A percentile compares a stretch with the other conserved stretches of the same genome.
Conservation (phyloP, 2,888 invertebrate genomes). For the Notodonta ziczac region DNA sequence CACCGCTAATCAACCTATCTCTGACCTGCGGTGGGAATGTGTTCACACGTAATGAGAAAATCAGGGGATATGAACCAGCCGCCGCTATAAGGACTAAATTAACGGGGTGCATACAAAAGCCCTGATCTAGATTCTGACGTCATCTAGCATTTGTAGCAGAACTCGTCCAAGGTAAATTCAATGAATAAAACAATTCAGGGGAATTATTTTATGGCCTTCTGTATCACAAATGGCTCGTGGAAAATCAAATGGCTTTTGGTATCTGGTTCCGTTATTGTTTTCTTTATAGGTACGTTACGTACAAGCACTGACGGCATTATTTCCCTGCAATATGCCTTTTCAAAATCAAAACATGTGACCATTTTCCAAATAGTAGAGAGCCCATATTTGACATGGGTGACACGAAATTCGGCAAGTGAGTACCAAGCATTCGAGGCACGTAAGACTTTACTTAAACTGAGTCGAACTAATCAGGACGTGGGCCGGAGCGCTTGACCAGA, state of each 20-base stretch:
- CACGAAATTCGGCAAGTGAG: slow-evolving; percentile 29
- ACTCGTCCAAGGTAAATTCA: slow-evolving; percentile 12
- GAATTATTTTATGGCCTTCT: neutral
- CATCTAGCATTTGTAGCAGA: slow-evolving; percentile 11
- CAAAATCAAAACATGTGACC: no score
- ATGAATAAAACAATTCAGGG: slow-evolving; percentile 10
- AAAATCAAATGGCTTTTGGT: no score
- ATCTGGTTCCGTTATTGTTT: no score
- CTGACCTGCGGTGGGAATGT: slow-evolving; percentile 54
- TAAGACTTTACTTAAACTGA: slow-evolving; percentile 35
- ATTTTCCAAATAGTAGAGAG: no score
- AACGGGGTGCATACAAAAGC: slow-evolving; percentile 17
- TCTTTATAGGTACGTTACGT: no score
- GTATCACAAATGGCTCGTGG: no score
- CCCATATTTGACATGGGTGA: neutral
- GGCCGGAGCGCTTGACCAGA: slow-evolving; percentile 25
- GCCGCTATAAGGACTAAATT: slow-evolving; percentile 23
- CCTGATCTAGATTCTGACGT: slow-evolving; percentile 28
- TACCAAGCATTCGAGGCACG: slow-evolving; percentile 47
- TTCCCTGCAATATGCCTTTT: no score
- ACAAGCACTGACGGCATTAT: no score
- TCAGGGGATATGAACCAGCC: slow-evolving; percentile 31
- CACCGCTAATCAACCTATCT: slow-evolving; percentile 68
- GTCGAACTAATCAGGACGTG: slow-evolving; percentile 47
- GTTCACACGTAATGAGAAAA: slow-evolving; percentile 42